Evolutionary conservation across 2,888 invertebrate species (phyloP).

Genomic region (Papilio protenor): DNA sequence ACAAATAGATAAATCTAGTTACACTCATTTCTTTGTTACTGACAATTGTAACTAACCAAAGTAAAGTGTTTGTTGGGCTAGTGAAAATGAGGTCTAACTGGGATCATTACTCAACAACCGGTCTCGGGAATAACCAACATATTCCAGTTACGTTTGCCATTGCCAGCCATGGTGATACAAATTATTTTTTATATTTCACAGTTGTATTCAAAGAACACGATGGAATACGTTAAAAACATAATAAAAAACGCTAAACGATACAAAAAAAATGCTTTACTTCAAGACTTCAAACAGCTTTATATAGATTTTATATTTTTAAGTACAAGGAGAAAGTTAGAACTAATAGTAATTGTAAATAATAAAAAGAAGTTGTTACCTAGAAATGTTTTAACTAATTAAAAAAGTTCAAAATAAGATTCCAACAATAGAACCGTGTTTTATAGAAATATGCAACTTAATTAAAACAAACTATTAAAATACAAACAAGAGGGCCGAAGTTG

Average conservation of each 20-base stretch:
- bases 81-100: neutral
- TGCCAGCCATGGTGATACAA: neutral
- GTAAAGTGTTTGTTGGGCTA: neutral
- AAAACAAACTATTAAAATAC: neutral
- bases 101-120: slow-evolving; percentile 56
- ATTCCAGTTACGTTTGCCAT: slow-evolving; percentile 28
- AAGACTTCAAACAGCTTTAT: neutral
- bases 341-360: too few relatives aligned
- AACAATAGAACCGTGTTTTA: neutral
- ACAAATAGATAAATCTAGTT: too few relatives aligned
- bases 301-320: too few relatives aligned
- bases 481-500: neutral
- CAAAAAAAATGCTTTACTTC: neutral
- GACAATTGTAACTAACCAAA: neutral
- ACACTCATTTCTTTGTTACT: too few relatives aligned
- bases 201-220: neutral
- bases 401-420: too few relatives aligned
- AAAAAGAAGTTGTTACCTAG: too few relatives aligned
- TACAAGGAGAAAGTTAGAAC: neutral
- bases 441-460: neutral
- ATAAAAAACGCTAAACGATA: neutral
- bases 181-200: slow-evolving; percentile 2
- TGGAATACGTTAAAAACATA: neutral
- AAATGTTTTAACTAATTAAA: too few relatives aligned
- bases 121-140: slow-evolving; percentile 39